Conservation (phyloP, 1,140 invertebrate species). For the Drosophila suzukii region DNA sequence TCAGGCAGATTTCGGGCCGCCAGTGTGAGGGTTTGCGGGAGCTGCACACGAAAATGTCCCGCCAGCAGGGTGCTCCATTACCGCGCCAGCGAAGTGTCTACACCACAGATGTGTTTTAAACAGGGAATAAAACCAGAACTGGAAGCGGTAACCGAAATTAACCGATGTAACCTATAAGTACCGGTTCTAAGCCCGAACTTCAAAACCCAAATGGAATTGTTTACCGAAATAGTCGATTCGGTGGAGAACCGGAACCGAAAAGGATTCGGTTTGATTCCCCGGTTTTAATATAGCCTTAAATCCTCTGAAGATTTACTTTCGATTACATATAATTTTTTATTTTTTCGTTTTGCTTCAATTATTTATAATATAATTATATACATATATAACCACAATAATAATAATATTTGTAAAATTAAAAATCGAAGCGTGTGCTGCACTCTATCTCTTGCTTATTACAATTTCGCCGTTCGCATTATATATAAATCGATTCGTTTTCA, state of each 20-base stretch:
- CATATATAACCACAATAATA: constrained; percentile 84
- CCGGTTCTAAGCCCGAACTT: too few relatives aligned
- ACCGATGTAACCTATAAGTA: too few relatives aligned
- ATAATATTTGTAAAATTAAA: constrained; percentile 83
- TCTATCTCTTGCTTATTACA: constrained; percentile 76
- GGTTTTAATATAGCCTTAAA: neutral
- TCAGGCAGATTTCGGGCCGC: constrained; percentile 65
- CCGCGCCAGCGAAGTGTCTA: constrained; percentile 82
- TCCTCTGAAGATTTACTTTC: constrained; percentile 41
- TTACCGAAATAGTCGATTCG: too few relatives aligned
- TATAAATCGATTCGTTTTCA: constrained; percentile 59
- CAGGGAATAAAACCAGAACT: too few relatives aligned
- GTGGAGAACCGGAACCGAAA: too few relatives aligned
- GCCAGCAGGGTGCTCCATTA: constrained; percentile 71
- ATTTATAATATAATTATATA: constrained; percentile 85
- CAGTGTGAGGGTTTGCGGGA: constrained; percentile 66
- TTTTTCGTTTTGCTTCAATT: constrained; percentile 81
- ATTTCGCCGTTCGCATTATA: constrained; percentile 68
- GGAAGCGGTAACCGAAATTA: too few relatives aligned
- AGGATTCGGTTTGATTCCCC: too few relatives aligned
- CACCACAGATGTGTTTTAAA: constrained; percentile 79
- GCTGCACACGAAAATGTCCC: constrained; percentile 64
- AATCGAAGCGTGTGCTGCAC: constrained; percentile 82
- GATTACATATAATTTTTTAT: constrained; percentile 84
- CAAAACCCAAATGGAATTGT: too few relatives aligned